phyloP scores from a whole-genome alignment of 1,140 invertebrate species.

The Euura lappo region DNA sequence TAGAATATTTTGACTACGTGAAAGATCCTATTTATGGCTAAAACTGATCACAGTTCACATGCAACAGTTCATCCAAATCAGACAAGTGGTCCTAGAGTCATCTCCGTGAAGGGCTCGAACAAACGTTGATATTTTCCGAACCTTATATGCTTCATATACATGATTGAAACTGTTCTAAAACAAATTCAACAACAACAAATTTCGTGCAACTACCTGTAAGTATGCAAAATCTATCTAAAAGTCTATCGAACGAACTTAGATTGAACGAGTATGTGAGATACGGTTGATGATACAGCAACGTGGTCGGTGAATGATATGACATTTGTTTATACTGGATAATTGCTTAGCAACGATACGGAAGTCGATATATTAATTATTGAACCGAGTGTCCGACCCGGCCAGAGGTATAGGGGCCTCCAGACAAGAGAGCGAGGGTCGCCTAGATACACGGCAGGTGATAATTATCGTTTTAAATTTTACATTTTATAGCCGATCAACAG shows the following conservation, averaged over 20 bases:
- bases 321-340: conserved; percentile 29
- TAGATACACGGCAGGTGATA: conserved; percentile 48
- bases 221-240: too few species aligned
- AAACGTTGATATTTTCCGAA: too few species aligned
- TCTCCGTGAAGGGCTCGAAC: too few species aligned
- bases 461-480: conserved; percentile 45
- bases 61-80: too few species aligned
- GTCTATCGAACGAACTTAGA: neutral
- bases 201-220: too few species aligned
- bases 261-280: neutral
- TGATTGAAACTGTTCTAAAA: too few species aligned
- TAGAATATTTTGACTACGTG: too few species aligned
- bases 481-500: conserved; percentile 43
- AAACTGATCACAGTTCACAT: too few species aligned
- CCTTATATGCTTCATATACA: too few species aligned
- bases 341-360: conserved; percentile 42
- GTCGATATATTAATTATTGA: conserved; percentile 58
- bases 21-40: too few species aligned
- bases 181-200: too few species aligned
- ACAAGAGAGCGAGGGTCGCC: conserved; percentile 23
- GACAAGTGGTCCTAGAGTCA: too few species aligned
- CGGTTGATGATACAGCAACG: neutral
- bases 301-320: neutral
- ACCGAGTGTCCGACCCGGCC: conserved; percentile 25
- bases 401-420: conserved; percentile 20